A percentile compares a stretch with the other conserved stretches of the same genome.
These are phyloP conservation scores for Dasyornis broadbenti DNA, from an alignment of 2,113 vertebrate genomes.

Conservation along the genomic window DNA sequence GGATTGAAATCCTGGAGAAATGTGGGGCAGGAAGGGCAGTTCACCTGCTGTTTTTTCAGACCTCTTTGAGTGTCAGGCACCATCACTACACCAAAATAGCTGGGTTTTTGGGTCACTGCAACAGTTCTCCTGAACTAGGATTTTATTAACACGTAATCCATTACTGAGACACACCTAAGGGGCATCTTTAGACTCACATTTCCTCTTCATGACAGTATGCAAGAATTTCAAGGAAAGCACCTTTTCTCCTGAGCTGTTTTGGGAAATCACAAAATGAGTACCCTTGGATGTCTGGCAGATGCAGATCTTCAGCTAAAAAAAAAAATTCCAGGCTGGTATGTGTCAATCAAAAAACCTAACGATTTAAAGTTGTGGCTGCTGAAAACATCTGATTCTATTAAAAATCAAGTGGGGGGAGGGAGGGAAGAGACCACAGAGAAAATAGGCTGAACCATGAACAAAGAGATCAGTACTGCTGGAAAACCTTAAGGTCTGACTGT, in stretches of 20 bases:
- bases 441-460: neutral
- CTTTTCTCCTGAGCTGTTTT: neutral
- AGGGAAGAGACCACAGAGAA: neutral
- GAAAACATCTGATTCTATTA: neutral
- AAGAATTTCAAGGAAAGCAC: neutral
- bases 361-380: neutral
- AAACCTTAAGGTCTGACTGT: neutral
- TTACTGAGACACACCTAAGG: neutral
- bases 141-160: neutral
- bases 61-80: neutral
- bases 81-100: neutral
- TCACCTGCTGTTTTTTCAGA: neutral
- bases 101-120: neutral
- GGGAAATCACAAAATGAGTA: neutral
- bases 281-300: neutral
- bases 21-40: rapidly evolving
- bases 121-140: neutral
- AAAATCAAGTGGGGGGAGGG: neutral
- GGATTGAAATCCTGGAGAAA: neutral
- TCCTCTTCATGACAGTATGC: neutral
- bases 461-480: neutral
- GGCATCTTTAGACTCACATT: neutral
- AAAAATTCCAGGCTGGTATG: neutral
- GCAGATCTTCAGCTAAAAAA: neutral
- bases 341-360: neutral